phyloP scores from a whole-genome alignment of 2,113 vertebrate genomes.

The Microcebus tavaratra region DNA sequence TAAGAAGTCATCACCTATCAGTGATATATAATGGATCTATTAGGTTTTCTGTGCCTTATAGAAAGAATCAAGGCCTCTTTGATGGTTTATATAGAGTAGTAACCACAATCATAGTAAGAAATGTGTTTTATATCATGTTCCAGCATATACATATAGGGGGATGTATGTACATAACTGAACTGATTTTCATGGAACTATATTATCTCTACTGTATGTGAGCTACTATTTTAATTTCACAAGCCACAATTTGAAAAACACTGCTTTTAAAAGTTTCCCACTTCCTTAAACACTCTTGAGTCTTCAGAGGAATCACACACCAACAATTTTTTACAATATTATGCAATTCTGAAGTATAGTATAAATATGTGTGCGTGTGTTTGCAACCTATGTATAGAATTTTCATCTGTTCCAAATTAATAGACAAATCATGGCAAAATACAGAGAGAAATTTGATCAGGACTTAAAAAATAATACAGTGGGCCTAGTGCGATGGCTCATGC shows the following conservation, averaged over 20 bases:
- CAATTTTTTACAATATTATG: not conserved
- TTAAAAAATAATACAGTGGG: not conserved
- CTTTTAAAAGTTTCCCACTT: constrained; percentile 20
- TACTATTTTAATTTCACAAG: constrained; percentile 4
- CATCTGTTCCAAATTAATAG: not conserved
- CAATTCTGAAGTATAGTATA: constrained; percentile 5
- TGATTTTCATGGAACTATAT: constrained; percentile 3
- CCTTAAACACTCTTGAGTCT: not conserved
- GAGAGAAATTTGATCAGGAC: not conserved
- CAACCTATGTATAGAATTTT: not conserved
- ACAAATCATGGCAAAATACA: not conserved
- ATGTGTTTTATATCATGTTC: not conserved
- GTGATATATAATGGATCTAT: not conserved
- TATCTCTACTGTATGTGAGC: not conserved
- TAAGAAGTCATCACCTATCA: constrained; percentile 77
- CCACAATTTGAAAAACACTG: not conserved
- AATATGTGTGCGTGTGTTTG: not conserved
- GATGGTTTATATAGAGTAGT: not conserved
- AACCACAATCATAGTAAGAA: constrained; percentile 16
- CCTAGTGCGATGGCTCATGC: no score
- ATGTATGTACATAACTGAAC: not conserved
- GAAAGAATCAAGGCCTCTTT: constrained; percentile 35
- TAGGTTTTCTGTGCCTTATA: not conserved
- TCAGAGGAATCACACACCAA: not conserved
- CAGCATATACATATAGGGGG: not conserved